phyloP scores from a whole-genome alignment of 92 coral and sea anemone species.

The Parazoanthus atlanticus region DNA sequence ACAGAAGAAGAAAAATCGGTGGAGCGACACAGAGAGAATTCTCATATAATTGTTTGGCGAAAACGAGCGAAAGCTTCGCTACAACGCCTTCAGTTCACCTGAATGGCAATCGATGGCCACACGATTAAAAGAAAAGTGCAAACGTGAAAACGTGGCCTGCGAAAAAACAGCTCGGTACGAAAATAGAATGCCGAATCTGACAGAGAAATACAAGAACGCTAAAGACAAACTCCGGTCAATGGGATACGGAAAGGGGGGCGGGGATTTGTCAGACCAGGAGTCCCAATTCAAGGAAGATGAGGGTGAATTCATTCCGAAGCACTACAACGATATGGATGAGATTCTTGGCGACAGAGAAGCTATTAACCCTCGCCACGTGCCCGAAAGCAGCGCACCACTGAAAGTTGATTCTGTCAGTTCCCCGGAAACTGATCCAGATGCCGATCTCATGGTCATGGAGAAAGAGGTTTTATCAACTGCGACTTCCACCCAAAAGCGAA shows the following conservation, averaged over 20 bases:
- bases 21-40: slow-evolving; percentile 54
- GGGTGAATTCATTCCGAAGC: slow-evolving; percentile 37
- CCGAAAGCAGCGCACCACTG: slow-evolving; percentile 51
- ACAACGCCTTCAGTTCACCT: slow-evolving; percentile 45
- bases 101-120: slow-evolving; percentile 56
- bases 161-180: slow-evolving; percentile 58
- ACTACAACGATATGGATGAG: slow-evolving; percentile 54
- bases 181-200: slow-evolving; percentile 57
- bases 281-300: slow-evolving; percentile 3
- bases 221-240: slow-evolving; percentile 49
- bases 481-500: slow-evolving; percentile 15
- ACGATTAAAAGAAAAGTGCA: slow-evolving; percentile 47
- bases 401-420: slow-evolving; percentile 1
- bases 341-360: slow-evolving; percentile 60
- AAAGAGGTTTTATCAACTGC: slow-evolving; percentile 32
- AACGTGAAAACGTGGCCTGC: slow-evolving; percentile 53
- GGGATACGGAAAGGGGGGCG: slow-evolving; percentile 52
- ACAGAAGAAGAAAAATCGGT: slow-evolving; percentile 48
- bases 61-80: slow-evolving; percentile 42
- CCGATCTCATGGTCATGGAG: slow-evolving; percentile 31
- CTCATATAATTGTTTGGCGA: slow-evolving; percentile 50
- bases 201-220: slow-evolving; percentile 53
- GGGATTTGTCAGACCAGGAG: slow-evolving; percentile 35
- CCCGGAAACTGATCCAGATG: slow-evolving; percentile 9
- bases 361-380: slow-evolving; percentile 51